Evolutionary conservation across 2,888 invertebrate species (phyloP), one percentile per base, ranked within the genome.

Genomic region (Periphyllus acericola): DNA sequence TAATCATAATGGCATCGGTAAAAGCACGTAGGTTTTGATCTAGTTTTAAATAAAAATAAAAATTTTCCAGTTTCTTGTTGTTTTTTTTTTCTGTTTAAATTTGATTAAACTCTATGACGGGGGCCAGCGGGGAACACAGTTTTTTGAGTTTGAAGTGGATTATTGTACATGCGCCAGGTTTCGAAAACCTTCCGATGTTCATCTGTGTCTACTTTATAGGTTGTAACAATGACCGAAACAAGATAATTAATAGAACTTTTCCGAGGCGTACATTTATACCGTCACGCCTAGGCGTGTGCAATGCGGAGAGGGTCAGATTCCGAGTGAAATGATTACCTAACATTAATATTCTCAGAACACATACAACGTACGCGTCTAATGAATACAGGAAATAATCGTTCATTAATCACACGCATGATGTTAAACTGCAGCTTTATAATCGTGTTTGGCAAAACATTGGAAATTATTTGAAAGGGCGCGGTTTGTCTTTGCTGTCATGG

Each of bases 371-470:
- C 46, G 46, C 55, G 34, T 83, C 36, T 32, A 34, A 76, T 76
- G 46, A 60, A 21, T 55, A n/a, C n/a, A 75, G 29, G 32, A 84
- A 75, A 84, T 21, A 25, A 84, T 76, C 80, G 71, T 87, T 87
- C 87, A 81, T 87, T 87, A 74, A 87, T 81, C 80, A 86, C n/a
- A n/a, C 19, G n/a, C 29, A 71, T 19, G 68, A 55, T 34, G n/a
- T 25, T 25, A 14, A 79, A 11, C 21, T 36, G n/a, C 36, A 66
- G 75, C 66, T 76, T 83, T 75, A 83, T 66, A 74, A 83, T 83
- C 83, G 75, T 36, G 83, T 36, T 72, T 72, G 36, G 84, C 32
- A 32, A 76, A 76, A 84, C 74, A 83, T 75, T 75, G 40, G 25
- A 36, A 75, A 76, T 34, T 46, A n/a, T 84, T 76, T 84, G 32